A percentile compares a stretch with the other conserved stretches of the same genome.
Evolutionary conservation across 2,888 invertebrate genomes (phyloP).

Genomic region (Galeopsomyia nigrocyanea): DNA sequence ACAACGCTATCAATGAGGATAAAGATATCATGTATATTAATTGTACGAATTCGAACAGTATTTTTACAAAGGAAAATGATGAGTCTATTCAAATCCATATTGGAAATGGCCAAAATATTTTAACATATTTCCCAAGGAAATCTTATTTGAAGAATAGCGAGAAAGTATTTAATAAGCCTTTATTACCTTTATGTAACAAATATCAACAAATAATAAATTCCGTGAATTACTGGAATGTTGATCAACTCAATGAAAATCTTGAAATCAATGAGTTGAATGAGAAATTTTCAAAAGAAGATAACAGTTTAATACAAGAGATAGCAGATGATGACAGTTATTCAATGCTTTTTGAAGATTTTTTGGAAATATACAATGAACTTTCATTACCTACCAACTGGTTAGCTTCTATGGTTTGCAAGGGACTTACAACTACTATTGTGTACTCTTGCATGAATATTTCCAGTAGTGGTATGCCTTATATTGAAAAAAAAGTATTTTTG

Average conservation of each 20-base stretch:
- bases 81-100: not conserved
- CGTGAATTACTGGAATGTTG: slow-evolving; percentile 12
- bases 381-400: slow-evolving; percentile 62
- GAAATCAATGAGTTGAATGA: slow-evolving; percentile 4
- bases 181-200: not conserved
- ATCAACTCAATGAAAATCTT: slow-evolving; percentile 9
- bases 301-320: slow-evolving; percentile 15
- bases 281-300: slow-evolving; percentile 13
- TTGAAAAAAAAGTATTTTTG: slow-evolving; percentile 63
- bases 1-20: not conserved
- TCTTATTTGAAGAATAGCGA: slow-evolving; percentile 33
- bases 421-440: slow-evolving; percentile 59
- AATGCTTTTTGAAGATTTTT: slow-evolving; percentile 63
- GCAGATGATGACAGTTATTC: slow-evolving; percentile 18
- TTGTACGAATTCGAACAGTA: slow-evolving; percentile 1
- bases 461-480: slow-evolving; percentile 59
- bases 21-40: slow-evolving; percentile 24
- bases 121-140: slow-evolving; percentile 21
- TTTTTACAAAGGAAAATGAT: too few relatives aligned
- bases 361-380: slow-evolving; percentile 62
- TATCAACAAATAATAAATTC: slow-evolving; percentile 9
- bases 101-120: slow-evolving; percentile 13
- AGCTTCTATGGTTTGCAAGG: slow-evolving; percentile 61
- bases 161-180: slow-evolving; percentile 40
- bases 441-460: slow-evolving; percentile 60